Percentiles rank a stretch among this genome's conserved stretches.
Evolutionary conservation across 2,888 invertebrate species (phyloP).

Genomic region (Furcula furcula): DNA sequence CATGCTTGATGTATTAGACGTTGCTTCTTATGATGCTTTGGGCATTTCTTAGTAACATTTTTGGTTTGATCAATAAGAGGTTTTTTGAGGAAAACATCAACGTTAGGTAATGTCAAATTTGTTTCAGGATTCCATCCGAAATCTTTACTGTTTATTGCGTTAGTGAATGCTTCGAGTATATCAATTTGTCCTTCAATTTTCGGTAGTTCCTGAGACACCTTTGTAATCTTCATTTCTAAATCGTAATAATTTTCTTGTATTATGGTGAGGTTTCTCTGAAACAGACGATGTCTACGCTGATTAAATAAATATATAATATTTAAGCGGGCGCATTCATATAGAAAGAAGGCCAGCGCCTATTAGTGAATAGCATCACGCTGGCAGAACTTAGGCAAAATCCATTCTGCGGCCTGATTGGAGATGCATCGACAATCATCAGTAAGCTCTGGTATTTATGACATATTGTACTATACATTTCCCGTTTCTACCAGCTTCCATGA

Average conservation of each 20-base stretch:
- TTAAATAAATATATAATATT: not conserved
- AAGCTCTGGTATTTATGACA: too few species aligned
- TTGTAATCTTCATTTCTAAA: constrained; percentile 50
- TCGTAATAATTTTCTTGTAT: constrained; percentile 53
- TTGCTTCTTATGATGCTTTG: constrained; percentile 5
- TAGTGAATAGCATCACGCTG: too few species aligned
- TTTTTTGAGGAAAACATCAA: constrained; percentile 38
- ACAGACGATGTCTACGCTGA: constrained; percentile 13
- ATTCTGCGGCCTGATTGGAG: too few species aligned
- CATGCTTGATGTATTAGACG: constrained; percentile 16
- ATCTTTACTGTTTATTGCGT: constrained; percentile 38
- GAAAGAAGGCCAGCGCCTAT: too few species aligned
- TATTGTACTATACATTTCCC: too few species aligned
- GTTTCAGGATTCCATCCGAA: constrained; percentile 42
- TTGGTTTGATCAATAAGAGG: constrained; percentile 9
- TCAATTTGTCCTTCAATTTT: constrained; percentile 65
- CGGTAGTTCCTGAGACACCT: constrained; percentile 54
- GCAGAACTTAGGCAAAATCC: too few species aligned
- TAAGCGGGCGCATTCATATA: too few species aligned
- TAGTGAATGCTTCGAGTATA: constrained; percentile 54
- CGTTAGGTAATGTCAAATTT: constrained; percentile 37
- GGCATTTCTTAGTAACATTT: constrained; percentile 22
- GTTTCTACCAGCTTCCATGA: too few species aligned
- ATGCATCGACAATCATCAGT: too few species aligned
- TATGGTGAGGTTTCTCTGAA: constrained; percentile 52